Base-by-base conservation (phyloP, 1,140 invertebrate genomes). In the Papilio helenus region DNA sequence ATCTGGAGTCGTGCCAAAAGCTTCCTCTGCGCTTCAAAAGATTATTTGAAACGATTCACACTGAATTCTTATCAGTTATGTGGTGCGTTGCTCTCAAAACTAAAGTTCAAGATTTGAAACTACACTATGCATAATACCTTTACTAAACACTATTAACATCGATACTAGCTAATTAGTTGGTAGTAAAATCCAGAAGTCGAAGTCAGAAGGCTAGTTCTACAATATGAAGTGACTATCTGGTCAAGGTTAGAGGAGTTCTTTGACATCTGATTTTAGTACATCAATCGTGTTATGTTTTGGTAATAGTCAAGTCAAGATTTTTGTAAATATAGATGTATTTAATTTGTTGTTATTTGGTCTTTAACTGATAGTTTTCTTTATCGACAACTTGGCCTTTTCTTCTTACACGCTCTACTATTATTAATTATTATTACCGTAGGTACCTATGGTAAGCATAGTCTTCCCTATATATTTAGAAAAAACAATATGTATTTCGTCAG, bases 1-100 rank as follows among this genome's bases (percentile, higher is more conserved):
- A 44, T 65, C 79, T 85, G 85, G 84, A 87, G 80, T 12, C 58
- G 79, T 29, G 85, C 83, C 85, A 86, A 79, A 39, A 73, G 80
- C 79, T 14, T 34, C 61, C 26, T 8, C 23, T 14, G 14, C 34
- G 61, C 61, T 68, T 68, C 61, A 29, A 26, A 77, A 68, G 61
- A 68, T 14, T 68, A 68, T 29, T 68, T 12, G 3, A 29, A 68
- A 68, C 61, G 5, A 68, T 18, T 68, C 61, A 23, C 9, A 16
- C 61, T 16, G 61, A 16, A 68, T 68, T 68, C 58, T 61, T 61
- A 61, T 61, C 58, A 61, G 61, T 68, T 68, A 34, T 68, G 14
- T 29, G 61, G 61, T 68, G 16, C 61, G 16, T 68, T 68, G 26
- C 61, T 68, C 61, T 29, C 14, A 7, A 16, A 34, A 29, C 26